Conservation (phyloP, 2,797 vertebrate genomes). For the Remorina albescens region DNA sequence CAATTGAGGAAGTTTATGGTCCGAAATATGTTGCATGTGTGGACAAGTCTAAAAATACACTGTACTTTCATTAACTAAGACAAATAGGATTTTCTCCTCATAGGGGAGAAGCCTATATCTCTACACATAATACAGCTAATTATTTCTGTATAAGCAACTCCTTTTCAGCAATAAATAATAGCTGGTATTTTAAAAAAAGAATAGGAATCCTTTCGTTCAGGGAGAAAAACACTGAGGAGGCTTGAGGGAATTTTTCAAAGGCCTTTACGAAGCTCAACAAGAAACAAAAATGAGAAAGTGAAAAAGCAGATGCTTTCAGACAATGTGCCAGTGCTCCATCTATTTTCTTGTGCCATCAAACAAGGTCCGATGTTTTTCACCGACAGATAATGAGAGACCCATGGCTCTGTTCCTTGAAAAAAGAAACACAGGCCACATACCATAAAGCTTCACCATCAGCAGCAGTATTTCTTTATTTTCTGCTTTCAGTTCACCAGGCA, state of each 20-base stretch:
- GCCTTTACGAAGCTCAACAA: constrained; percentile 62
- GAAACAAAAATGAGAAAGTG: constrained; percentile 58
- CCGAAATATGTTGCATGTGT: no score
- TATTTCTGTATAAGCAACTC: constrained; percentile 68
- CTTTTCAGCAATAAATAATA: constrained; percentile 76
- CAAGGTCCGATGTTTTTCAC: constrained; percentile 69
- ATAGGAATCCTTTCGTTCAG: constrained; percentile 51
- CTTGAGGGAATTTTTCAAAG: constrained; percentile 69
- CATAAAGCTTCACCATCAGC: constrained; percentile 34
- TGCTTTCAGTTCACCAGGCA: constrained; percentile 30
- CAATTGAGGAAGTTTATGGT: no score
- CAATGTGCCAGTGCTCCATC: constrained; percentile 57
- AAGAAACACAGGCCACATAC: constrained; percentile 54
- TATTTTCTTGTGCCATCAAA: constrained; percentile 65
- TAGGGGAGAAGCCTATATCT: constrained; percentile 54
- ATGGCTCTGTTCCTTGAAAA: constrained; percentile 30
- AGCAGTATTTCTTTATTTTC: constrained; percentile 50
- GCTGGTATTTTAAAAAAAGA: constrained; percentile 58
- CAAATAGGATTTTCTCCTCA: constrained; percentile 53
- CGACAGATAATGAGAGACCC: constrained; percentile 62
- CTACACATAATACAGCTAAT: constrained; percentile 76
- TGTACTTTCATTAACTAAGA: constrained; percentile 55
- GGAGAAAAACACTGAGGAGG: constrained; percentile 50
- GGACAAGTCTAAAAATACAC: constrained; percentile 56
- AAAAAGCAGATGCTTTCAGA: constrained; percentile 66